Conservation (phyloP, 2,113 vertebrate species). For the Muscicapa adusta region DNA sequence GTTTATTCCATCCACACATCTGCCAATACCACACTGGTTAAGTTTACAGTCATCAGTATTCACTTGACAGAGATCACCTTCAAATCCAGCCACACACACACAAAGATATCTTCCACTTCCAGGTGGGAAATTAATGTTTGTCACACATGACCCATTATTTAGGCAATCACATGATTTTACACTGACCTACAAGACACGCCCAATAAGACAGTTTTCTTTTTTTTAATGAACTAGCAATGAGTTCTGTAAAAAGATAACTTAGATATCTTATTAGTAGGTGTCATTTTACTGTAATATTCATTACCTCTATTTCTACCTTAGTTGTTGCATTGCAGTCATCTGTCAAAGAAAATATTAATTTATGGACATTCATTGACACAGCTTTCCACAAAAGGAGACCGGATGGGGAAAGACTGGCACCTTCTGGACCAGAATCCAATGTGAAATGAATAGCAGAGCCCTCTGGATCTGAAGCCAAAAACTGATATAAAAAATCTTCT, state of each 20-base stretch:
- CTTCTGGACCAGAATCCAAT: slow-evolving; percentile 77
- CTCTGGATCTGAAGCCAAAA: slow-evolving; percentile 84
- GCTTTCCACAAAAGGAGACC: slow-evolving; percentile 85
- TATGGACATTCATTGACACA: slow-evolving; percentile 47
- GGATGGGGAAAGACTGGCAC: slow-evolving; percentile 77
- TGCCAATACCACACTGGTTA: slow-evolving; percentile 80
- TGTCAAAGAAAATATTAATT: slow-evolving; percentile 73
- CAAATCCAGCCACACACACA: slow-evolving; percentile 77
- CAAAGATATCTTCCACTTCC: slow-evolving; percentile 80
- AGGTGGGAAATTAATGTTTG: slow-evolving; percentile 67
- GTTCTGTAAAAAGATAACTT: background rate
- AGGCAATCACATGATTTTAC: slow-evolving; percentile 82
- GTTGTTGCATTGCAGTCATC: slow-evolving; percentile 82
- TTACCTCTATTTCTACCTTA: slow-evolving; percentile 75
- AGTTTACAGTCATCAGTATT: slow-evolving; percentile 78
- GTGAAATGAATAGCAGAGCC: slow-evolving; percentile 80
- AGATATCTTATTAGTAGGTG: background rate
- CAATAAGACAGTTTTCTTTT: slow-evolving; percentile 22
- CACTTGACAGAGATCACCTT: slow-evolving; percentile 77
- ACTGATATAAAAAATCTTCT: slow-evolving; percentile 83
- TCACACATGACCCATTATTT: slow-evolving; percentile 82
- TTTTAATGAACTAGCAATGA: background rate
- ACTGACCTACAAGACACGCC: slow-evolving; percentile 73
- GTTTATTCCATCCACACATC: slow-evolving; percentile 75
- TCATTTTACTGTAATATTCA: slow-evolving; percentile 6